Conservation (phyloP, 2,888 invertebrate genomes). For the Agrotis exclamationis region DNA sequence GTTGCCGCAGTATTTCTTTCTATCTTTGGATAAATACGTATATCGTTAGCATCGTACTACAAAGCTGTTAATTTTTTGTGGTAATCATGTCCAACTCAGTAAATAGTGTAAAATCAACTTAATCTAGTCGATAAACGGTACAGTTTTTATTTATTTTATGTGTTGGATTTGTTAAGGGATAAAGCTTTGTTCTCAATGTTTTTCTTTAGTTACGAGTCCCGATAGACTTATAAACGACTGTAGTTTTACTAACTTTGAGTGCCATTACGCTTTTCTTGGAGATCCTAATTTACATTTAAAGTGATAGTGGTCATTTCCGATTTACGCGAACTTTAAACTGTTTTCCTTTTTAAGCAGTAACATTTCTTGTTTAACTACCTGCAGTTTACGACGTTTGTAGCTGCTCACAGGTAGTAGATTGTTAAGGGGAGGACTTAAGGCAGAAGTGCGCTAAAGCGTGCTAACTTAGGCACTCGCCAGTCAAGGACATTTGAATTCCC, state of each 20-base stretch:
- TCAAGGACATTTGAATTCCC: constrained; percentile 70
- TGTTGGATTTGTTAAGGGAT: constrained; percentile 11
- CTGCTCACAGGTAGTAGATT: constrained; percentile 38
- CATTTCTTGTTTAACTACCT: neutral
- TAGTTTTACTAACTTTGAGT: neutral
- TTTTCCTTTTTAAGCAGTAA: constrained; percentile 7
- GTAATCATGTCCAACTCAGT: neutral
- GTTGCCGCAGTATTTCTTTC: neutral
- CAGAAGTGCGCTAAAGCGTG: constrained; percentile 68
- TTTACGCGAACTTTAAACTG: neutral
- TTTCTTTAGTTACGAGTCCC: neutral
- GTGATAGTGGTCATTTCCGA: constrained; percentile 11
- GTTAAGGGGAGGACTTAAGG: constrained; percentile 55
- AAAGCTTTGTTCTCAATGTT: constrained; percentile 4
- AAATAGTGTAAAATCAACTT: constrained; percentile 17
- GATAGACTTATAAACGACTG: neutral
- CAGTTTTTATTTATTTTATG: constrained; percentile 17
- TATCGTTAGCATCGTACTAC: neutral
- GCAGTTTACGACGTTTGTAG: constrained; percentile 19
- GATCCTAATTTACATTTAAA: constrained; percentile 12
- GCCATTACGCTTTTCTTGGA: neutral
- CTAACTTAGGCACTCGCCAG: constrained; percentile 68
- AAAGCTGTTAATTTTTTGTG: constrained; percentile 22
- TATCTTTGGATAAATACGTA: neutral
- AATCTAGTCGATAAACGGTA: constrained; percentile 8